Evolutionary conservation across 1,140 invertebrate species (phyloP).

Genomic region (Cydia amplana): DNA sequence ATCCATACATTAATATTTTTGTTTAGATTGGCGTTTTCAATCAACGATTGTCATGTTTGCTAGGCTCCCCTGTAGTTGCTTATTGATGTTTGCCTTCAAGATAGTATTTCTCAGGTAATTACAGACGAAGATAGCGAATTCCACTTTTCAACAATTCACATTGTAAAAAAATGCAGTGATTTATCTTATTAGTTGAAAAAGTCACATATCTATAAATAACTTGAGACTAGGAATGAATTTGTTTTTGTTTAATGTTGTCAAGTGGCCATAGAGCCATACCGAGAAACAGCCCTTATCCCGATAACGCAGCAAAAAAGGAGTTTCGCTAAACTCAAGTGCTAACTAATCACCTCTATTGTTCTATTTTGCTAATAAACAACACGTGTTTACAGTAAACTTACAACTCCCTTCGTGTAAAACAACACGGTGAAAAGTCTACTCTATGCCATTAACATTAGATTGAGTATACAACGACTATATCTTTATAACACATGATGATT

Average conservation of each 20-base stretch:
- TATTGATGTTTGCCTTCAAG: neutral
- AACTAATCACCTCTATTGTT: neutral
- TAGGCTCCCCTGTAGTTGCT: too few species aligned
- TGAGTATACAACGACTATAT: neutral
- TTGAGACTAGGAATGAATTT: neutral
- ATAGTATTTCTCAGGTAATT: neutral
- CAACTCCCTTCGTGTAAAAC: neutral
- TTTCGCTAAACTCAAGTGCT: constrained; percentile 11
- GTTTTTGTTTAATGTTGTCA: neutral
- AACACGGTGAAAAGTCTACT: neutral
- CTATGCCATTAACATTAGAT: neutral
- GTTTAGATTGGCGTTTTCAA: too few species aligned
- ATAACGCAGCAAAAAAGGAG: neutral
- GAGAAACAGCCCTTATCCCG: neutral
- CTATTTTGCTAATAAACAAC: constrained; percentile 14
- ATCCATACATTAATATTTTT: too few species aligned
- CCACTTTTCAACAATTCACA: neutral
- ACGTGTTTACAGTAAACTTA: constrained; percentile 8
- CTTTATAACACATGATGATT: neutral
- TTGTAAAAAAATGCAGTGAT: neutral
- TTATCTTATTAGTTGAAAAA: neutral
- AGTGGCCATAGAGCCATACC: constrained; percentile 16
- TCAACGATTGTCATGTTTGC: too few species aligned
- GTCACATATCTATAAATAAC: neutral
- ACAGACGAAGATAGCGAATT: neutral